phyloP scores from a whole-genome alignment of 2,797 vertebrate species.

The Thamnophis elegans region DNA sequence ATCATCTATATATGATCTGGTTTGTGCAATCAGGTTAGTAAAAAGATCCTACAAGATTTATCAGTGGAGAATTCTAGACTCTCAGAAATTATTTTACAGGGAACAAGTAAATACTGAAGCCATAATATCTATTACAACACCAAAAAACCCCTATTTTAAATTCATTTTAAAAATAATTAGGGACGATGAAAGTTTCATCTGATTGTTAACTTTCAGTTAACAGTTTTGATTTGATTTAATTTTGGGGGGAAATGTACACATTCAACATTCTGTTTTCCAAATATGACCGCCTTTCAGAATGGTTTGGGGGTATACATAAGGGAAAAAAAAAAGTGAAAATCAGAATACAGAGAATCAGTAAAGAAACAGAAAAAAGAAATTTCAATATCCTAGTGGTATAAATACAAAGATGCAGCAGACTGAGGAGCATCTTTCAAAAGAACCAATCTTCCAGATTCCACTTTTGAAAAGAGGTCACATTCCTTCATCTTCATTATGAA shows the following conservation, averaged over 20 bases:
- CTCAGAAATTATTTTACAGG: neutral
- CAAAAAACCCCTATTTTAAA: neutral
- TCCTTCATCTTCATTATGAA: neutral
- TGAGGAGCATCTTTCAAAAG: neutral
- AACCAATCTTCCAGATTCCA: neutral
- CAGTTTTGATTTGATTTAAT: neutral
- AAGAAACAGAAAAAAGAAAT: neutral
- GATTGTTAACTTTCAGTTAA: neutral
- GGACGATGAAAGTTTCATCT: accelerated
- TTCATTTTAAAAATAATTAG: neutral
- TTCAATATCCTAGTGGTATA: neutral
- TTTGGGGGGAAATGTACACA: neutral
- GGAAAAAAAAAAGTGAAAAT: neutral
- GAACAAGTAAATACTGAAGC: neutral
- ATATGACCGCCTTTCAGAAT: neutral
- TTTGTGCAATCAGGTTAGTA: neutral
- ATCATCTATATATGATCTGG: neutral
- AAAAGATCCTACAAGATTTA: neutral
- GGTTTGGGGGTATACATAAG: neutral
- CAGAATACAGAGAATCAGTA: neutral
- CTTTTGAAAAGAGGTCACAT: neutral
- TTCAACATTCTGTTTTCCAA: neutral
- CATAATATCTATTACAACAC: neutral
- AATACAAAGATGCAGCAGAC: neutral
- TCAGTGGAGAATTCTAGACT: neutral